Percentiles rank a stretch among this genome's conserved stretches.
These are phyloP conservation scores for Drosophila austrosaltans DNA, from an alignment of 2,888 invertebrate genomes.

Conservation along the genomic window DNA sequence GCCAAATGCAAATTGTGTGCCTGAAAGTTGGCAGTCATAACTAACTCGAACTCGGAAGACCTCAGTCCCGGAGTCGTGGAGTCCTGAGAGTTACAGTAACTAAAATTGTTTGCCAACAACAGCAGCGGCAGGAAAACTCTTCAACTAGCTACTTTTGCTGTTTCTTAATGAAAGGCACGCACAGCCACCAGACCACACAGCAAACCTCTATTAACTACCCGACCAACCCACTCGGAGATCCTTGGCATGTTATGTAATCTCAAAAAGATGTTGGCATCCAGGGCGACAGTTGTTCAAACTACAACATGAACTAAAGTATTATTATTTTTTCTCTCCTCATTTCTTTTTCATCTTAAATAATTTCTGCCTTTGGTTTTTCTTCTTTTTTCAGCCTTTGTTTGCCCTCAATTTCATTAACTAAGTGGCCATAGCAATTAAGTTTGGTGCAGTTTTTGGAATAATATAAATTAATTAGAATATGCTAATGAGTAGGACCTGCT, in stretches of 20 bases:
- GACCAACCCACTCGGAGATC: constrained; percentile 16
- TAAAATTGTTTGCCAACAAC: constrained; percentile 68
- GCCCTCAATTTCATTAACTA: constrained; percentile 76
- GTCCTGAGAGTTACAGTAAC: constrained; percentile 49
- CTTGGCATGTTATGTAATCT: constrained; percentile 52
- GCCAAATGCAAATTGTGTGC: constrained; percentile 62
- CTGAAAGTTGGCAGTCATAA: constrained; percentile 62
- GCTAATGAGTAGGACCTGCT: constrained; percentile 59
- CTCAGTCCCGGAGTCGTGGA: background rate
- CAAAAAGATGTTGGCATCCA: constrained; percentile 53
- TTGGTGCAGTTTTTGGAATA: constrained; percentile 73
- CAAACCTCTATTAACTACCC: background rate
- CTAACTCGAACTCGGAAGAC: constrained; percentile 47
- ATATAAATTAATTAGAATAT: constrained; percentile 79
- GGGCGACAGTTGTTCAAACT: constrained; percentile 57
- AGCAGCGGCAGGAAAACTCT: constrained; percentile 45
- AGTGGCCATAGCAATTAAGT: constrained; percentile 76
- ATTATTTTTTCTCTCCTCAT: constrained; percentile 11
- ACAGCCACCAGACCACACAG: background rate
- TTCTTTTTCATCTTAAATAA: constrained; percentile 17
- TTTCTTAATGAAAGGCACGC: constrained; percentile 55
- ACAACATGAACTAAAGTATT: constrained; percentile 10
- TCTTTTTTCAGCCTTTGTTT: constrained; percentile 20
- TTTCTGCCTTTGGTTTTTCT: constrained; percentile 7
- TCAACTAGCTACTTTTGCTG: constrained; percentile 44